phyloP scores from a whole-genome alignment of 2,888 invertebrate species.

The Syritta pipiens region DNA sequence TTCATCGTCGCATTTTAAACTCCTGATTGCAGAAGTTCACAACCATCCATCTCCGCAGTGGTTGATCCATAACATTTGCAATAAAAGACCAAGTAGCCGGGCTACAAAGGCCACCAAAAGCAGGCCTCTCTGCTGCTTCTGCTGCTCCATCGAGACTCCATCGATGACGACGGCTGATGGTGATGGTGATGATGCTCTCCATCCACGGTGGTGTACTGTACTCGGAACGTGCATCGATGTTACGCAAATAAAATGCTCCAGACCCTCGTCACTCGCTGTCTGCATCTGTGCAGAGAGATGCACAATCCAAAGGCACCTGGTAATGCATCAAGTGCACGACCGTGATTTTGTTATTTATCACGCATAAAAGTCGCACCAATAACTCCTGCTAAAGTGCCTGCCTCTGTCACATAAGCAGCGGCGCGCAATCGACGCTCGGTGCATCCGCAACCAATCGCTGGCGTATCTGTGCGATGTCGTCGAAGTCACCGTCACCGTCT shows the following conservation, averaged over 20 bases:
- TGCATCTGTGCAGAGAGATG: too few relatives aligned
- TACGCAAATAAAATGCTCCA: conserved; percentile 66
- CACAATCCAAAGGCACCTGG: too few relatives aligned
- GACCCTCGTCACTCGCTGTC: too few relatives aligned
- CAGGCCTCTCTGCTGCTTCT: conserved; percentile 3
- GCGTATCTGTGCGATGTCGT: too few relatives aligned
- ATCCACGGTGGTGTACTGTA: too few relatives aligned
- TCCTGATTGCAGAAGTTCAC: conserved; percentile 68
- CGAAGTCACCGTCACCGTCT: conserved; percentile 8
- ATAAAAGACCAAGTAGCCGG: conserved; percentile 55
- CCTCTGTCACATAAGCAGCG: conserved; percentile 52
- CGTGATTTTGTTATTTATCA: conserved; percentile 67
- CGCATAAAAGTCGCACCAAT: conserved; percentile 68
- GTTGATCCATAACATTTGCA: conserved; percentile 64
- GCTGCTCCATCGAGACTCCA: background rate
- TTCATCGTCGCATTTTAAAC: conserved; percentile 61
- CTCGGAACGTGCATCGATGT: conserved; percentile 60
- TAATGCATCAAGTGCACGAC: conserved; percentile 68
- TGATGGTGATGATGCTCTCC: too few relatives aligned
- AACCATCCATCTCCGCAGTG: conserved; percentile 56
- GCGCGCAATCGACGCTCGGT: too few relatives aligned
- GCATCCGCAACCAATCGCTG: too few relatives aligned
- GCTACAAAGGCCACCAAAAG: conserved; percentile 48
- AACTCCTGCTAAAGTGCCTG: conserved; percentile 62
- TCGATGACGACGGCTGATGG: background rate